A percentile compares a stretch with the other conserved stretches of the same genome.
phyloP scores from a whole-genome alignment of 2,113 vertebrate species.

The Anthoscopus minutus region DNA sequence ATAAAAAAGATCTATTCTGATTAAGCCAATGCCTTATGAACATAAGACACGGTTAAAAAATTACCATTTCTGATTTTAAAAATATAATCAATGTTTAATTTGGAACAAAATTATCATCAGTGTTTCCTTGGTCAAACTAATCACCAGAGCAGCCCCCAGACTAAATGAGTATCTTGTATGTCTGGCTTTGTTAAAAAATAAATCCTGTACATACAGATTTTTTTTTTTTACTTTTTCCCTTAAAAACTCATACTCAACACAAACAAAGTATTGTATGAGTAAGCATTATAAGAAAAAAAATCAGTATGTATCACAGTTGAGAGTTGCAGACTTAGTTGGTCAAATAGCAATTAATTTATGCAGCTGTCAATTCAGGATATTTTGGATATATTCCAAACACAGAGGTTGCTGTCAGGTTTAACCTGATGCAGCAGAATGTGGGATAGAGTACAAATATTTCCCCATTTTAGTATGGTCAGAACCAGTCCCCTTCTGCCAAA shows the following conservation, averaged over 20 bases:
- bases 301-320: not conserved
- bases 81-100: not conserved
- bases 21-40: not conserved
- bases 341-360: constrained; percentile 24
- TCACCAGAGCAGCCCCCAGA: not conserved
- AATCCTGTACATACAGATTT: not conserved
- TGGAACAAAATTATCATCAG: not conserved
- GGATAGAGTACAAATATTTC: not conserved
- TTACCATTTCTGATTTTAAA: not conserved
- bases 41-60: not conserved
- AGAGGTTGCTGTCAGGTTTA: not conserved
- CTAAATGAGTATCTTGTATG: not conserved
- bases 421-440: not conserved
- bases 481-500: not conserved
- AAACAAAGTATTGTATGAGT: not conserved
- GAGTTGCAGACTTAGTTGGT: not conserved
- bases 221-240: not conserved
- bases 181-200: not conserved
- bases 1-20: not conserved
- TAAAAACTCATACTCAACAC: not conserved
- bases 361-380: not conserved
- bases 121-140: not conserved
- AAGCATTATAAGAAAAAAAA: not conserved
- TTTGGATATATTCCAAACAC: not conserved
- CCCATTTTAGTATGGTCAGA: not conserved